Evolutionary conservation across 2,888 invertebrate genomes (phyloP).

Genomic region (Eupithecia dodoneata): DNA sequence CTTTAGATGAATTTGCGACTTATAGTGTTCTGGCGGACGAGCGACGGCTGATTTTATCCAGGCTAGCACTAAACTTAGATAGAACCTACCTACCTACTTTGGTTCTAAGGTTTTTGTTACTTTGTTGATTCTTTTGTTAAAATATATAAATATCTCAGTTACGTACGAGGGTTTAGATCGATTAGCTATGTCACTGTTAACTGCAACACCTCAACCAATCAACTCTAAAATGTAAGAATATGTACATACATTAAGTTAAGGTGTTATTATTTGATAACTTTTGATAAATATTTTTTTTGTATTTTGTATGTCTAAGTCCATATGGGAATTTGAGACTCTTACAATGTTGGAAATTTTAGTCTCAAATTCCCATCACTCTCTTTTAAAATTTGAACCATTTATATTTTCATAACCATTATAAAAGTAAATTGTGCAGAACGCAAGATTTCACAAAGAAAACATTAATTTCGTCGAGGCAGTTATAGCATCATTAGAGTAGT

Average conservation of each 20-base stretch:
- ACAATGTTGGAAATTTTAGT: background rate
- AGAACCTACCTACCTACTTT: background rate
- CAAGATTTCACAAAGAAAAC: slow-evolving; percentile 12
- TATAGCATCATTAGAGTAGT: background rate
- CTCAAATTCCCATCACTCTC: background rate
- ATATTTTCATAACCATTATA: slow-evolving; percentile 1
- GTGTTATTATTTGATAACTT: no score
- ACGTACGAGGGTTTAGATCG: background rate
- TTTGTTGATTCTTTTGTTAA: background rate
- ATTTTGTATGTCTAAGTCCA: no score
- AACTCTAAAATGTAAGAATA: no score
- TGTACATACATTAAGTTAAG: no score
- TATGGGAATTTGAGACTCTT: no score
- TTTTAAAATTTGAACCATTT: background rate
- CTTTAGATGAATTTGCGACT: slow-evolving; percentile 12
- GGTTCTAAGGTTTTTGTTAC: background rate
- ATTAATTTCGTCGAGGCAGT: slow-evolving; percentile 1
- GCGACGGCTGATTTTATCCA: background rate
- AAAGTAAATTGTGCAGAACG: background rate
- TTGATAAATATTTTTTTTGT: no score
- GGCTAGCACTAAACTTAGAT: background rate
- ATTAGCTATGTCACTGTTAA: background rate
- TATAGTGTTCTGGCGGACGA: slow-evolving; percentile 1
- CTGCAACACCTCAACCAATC: no score
- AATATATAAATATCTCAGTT: background rate